Evolutionary conservation across 2,888 invertebrate species (phyloP).

Genomic region (Frankliniella intonsa): DNA sequence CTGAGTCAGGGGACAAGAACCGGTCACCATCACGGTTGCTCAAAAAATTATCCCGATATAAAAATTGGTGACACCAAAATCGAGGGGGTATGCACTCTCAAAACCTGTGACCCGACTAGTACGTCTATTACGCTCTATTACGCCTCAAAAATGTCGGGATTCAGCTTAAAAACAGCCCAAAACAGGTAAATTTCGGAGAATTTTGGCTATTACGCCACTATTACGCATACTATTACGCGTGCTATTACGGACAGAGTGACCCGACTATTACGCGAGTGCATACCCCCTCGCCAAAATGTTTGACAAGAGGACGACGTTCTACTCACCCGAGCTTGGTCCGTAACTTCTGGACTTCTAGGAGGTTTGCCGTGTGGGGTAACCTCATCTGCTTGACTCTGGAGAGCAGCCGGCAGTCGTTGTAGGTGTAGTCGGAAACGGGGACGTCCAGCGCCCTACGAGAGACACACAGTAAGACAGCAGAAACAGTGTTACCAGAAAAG

Average conservation of each 20-base stretch:
- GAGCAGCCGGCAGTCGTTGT: slow-evolving; percentile 85
- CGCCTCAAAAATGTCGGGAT: too few species aligned
- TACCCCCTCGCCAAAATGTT: too few species aligned
- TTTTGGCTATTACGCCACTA: too few species aligned
- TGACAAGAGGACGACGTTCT: neutral
- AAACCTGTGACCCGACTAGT: too few species aligned
- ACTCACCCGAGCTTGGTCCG: slow-evolving; percentile 69
- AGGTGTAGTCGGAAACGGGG: slow-evolving; percentile 86
- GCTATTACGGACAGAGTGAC: too few species aligned
- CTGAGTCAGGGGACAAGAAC: slow-evolving; percentile 33
- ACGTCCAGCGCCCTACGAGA: neutral
- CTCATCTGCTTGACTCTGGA: slow-evolving; percentile 77
- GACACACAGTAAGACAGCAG: neutral
- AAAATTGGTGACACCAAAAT: slow-evolving; percentile 3
- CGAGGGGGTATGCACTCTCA: too few species aligned
- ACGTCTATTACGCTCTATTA: too few species aligned
- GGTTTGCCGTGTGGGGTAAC: slow-evolving; percentile 66
- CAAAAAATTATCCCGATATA: neutral
- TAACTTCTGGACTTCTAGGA: slow-evolving; percentile 76
- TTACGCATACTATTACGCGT: too few species aligned
- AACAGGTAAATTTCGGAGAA: too few species aligned
- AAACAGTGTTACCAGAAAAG: too few species aligned
- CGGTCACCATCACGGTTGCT: neutral
- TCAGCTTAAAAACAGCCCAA: too few species aligned
- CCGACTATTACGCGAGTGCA: too few species aligned